Conservation (phyloP, 92 coral and sea anemone genomes). For the Palythoa grandis region DNA sequence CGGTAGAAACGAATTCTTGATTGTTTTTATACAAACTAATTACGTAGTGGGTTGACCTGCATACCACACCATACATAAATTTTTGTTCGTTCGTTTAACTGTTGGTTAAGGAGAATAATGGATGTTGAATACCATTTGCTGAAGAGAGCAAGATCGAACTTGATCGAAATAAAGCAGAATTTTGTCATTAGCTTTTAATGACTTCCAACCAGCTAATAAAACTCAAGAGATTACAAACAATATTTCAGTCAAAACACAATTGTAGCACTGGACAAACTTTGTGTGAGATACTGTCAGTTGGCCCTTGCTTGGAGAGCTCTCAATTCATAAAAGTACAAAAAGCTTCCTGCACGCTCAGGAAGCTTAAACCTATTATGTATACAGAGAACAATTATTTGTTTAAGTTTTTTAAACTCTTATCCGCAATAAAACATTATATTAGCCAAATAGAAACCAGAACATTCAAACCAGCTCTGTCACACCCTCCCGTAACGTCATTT, state of each 20-base stretch:
- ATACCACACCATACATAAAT: too few relatives aligned
- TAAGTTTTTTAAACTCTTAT: slow-evolving; percentile 8
- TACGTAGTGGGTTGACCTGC: too few relatives aligned
- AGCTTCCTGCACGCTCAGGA: slow-evolving; percentile 28
- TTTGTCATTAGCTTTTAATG: not conserved
- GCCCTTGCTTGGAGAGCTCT: slow-evolving; percentile 5
- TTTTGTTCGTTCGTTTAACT: not conserved
- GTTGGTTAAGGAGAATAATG: not conserved
- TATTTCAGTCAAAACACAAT: slow-evolving; percentile 1
- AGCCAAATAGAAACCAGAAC: not conserved
- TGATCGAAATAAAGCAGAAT: not conserved
- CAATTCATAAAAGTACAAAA: slow-evolving; percentile 16
- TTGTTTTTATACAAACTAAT: too few relatives aligned
- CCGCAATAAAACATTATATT: slow-evolving; percentile 4
- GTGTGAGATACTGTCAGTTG: slow-evolving; percentile 38
- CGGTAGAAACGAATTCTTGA: not conserved
- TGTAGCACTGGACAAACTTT: not conserved
- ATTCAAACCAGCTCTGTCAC: not conserved
- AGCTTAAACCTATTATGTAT: slow-evolving; percentile 9
- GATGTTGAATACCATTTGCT: not conserved
- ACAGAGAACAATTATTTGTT: slow-evolving; percentile 23
- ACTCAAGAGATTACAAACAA: slow-evolving; percentile 5
- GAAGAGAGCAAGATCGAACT: not conserved
- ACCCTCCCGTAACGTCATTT: not conserved
- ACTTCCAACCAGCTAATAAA: slow-evolving; percentile 13